These are phyloP conservation scores for Tinea trinotella DNA, from an alignment of 2,888 invertebrate species.

Conservation along the genomic window DNA sequence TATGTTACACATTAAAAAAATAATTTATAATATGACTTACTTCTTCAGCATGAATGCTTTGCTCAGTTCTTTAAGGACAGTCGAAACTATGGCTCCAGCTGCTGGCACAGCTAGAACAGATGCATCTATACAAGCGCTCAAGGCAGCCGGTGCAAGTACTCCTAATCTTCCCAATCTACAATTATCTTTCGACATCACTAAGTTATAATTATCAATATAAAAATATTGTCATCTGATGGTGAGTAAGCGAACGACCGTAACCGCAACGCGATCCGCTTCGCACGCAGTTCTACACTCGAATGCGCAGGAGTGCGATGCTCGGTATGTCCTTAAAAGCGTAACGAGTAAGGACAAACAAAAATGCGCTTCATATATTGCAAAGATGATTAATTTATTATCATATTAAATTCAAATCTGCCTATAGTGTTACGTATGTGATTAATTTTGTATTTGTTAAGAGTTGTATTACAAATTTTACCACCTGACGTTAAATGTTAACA, in stretches of 20 bases:
- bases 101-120: constrained; percentile 63
- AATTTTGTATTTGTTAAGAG: no score
- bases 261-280: constrained; percentile 64
- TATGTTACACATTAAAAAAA: neutral
- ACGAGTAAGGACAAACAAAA: constrained; percentile 15
- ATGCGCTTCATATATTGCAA: neutral
- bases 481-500: no score
- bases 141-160: constrained; percentile 58
- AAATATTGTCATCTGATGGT: constrained; percentile 2
- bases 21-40: constrained; percentile 35
- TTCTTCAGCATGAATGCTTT: constrained; percentile 66
- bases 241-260: constrained; percentile 48
- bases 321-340: constrained; percentile 15
- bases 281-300: constrained; percentile 45
- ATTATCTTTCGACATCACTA: constrained; percentile 51
- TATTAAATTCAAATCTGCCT: no score
- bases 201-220: neutral
- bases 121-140: constrained; percentile 62
- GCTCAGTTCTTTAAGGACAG: constrained; percentile 61
- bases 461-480: no score
- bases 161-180: constrained; percentile 51
- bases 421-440: no score
- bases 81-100: constrained; percentile 61
- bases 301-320: constrained; percentile 28
- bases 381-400: neutral